A percentile compares a stretch with the other conserved stretches of the same genome.
These are phyloP conservation scores for Aphelenchoides besseyi DNA, from an alignment of 1,140 invertebrate species.

Conservation along the genomic window DNA sequence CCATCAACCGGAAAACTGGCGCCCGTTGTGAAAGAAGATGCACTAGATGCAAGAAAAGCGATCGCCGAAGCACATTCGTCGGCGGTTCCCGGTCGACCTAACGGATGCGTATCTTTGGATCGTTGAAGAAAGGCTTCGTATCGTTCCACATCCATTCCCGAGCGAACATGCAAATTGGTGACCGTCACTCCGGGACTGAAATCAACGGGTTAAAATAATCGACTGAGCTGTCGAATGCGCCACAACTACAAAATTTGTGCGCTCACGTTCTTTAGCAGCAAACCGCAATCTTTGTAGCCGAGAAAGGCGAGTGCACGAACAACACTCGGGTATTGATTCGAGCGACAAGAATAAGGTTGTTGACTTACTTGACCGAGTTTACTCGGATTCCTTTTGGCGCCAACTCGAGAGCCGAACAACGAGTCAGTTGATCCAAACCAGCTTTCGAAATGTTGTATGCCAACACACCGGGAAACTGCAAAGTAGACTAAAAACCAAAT, in stretches of 20 bases:
- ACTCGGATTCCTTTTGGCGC: constrained; percentile 70
- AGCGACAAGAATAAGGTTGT: neutral
- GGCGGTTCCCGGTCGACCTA: constrained; percentile 74
- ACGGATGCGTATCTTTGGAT: constrained; percentile 74
- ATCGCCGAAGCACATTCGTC: constrained; percentile 78
- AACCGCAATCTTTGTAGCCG: neutral
- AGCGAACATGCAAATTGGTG: constrained; percentile 75
- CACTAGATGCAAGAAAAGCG: constrained; percentile 78
- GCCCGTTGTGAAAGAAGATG: constrained; percentile 78
- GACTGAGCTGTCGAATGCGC: neutral
- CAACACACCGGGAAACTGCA: constrained; percentile 56
- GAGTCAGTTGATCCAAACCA: constrained; percentile 82
- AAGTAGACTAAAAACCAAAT: neutral
- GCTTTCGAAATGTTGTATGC: constrained; percentile 84
- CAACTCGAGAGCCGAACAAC: constrained; percentile 75
- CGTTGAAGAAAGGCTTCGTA: constrained; percentile 74
- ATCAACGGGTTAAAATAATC: constrained; percentile 6
- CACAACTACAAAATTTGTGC: neutral
- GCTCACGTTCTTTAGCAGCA: neutral
- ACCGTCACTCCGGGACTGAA: constrained; percentile 72
- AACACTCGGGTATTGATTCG: neutral
- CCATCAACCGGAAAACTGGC: constrained; percentile 78
- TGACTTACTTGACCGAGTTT: constrained; percentile 48
- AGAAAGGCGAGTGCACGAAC: neutral
- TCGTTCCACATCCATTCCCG: constrained; percentile 71